Evolutionary conservation across 2,797 vertebrate species (phyloP).

Genomic region (Anabas testudineus): DNA sequence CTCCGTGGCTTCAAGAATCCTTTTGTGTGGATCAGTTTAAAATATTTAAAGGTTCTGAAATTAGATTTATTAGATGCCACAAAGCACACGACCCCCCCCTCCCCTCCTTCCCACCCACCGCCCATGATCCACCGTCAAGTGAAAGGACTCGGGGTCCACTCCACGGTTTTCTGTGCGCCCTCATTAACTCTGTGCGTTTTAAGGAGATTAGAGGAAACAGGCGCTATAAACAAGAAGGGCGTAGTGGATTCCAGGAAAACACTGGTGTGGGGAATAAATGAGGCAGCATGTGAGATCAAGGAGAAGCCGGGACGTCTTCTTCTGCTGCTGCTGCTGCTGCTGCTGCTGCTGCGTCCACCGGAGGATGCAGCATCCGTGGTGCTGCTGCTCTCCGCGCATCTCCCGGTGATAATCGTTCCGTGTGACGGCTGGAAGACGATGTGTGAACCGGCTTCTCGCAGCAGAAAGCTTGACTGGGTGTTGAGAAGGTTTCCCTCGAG

Average conservation of each 20-base stretch:
- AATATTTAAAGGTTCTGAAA: conserved; percentile 23
- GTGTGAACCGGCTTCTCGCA: conserved; percentile 2
- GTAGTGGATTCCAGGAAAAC: conserved; percentile 35
- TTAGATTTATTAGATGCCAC: conserved; percentile 33
- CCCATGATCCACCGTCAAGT: conserved; percentile 27
- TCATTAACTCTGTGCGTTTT: conserved; percentile 9
- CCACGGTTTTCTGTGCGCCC: conserved; percentile 61
- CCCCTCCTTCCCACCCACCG: not conserved
- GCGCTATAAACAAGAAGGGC: conserved; percentile 51
- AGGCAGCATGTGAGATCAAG: conserved; percentile 18
- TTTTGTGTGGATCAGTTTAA: not conserved
- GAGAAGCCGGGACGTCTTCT: conserved; percentile 11
- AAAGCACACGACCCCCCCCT: conserved; percentile 36
- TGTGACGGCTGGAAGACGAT: conserved; percentile 9
- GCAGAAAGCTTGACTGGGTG: conserved; percentile 16
- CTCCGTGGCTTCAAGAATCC: too few relatives aligned
- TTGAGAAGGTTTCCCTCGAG: conserved; percentile 4
- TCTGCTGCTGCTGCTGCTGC: conserved; percentile 15
- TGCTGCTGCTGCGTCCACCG: conserved; percentile 40
- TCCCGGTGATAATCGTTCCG: conserved; percentile 16
- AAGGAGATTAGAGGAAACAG: conserved; percentile 51
- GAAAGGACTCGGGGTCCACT: conserved; percentile 53
- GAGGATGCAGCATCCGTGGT: conserved; percentile 61
- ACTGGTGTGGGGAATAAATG: not conserved
- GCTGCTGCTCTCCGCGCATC: conserved; percentile 27